phyloP scores from a whole-genome alignment of 2,888 invertebrate species.

The Diaphora mendica region DNA sequence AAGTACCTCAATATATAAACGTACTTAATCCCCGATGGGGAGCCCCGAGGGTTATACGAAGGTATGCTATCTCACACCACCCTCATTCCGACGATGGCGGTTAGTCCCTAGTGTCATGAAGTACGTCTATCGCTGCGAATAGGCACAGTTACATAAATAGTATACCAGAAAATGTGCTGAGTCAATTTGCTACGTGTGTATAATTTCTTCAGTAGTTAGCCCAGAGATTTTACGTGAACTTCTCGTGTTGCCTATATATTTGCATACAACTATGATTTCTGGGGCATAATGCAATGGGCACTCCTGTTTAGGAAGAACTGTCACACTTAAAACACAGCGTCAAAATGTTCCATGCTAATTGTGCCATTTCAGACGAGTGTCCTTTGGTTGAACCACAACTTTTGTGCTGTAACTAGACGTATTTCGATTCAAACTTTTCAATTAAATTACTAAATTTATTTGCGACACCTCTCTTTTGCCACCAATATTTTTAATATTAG shows the following conservation, averaged over 20 bases:
- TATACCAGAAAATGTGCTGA: neutral
- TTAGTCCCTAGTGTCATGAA: constrained; percentile 18
- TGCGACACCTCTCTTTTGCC: neutral
- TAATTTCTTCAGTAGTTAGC: neutral
- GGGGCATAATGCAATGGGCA: neutral
- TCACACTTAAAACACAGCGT: neutral
- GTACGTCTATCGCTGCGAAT: constrained; percentile 12
- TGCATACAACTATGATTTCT: neutral
- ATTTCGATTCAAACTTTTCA: neutral
- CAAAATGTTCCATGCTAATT: neutral
- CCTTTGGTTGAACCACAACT: neutral
- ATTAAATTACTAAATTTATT: no score
- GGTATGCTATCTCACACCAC: constrained; percentile 20
- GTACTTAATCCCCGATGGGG: constrained; percentile 22
- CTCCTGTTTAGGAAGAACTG: neutral
- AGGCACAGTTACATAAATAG: constrained; percentile 8
- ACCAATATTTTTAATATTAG: neutral
- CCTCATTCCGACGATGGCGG: constrained; percentile 21
- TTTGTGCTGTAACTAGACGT: neutral
- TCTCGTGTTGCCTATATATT: neutral
- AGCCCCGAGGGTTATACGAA: constrained; percentile 18
- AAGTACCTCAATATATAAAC: constrained; percentile 6
- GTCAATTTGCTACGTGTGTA: neutral
- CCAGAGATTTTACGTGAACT: neutral
- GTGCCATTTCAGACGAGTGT: neutral